phyloP scores from a whole-genome alignment of 37 sponge, comb jelly and placozoan species.

The Petrosia ficiformis region DNA sequence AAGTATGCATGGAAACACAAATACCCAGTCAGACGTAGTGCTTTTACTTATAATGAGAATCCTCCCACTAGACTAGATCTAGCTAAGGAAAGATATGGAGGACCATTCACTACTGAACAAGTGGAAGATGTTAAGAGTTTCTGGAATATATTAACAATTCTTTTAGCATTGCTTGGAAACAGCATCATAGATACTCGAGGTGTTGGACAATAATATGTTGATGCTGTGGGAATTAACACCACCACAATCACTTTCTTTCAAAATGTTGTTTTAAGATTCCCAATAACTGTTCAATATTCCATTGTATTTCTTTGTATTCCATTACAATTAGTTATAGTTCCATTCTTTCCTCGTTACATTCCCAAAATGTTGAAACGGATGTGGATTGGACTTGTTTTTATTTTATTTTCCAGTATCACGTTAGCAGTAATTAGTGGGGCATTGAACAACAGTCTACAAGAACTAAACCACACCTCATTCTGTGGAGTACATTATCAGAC shows the following conservation, averaged over 20 bases:
- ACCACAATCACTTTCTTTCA: background rate
- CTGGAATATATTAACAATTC: background rate
- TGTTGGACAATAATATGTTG: too few species aligned
- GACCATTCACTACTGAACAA: conserved; percentile 1
- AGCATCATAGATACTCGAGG: too few species aligned
- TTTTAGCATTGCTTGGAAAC: background rate
- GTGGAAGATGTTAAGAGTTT: conserved; percentile 1
- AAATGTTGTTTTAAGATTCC: too few species aligned
- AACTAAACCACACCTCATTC: too few species aligned
- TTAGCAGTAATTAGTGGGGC: background rate
- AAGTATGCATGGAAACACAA: background rate
- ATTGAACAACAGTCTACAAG: background rate
- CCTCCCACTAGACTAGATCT: background rate
- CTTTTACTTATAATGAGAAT: conserved; percentile 6
- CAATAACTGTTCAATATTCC: background rate
- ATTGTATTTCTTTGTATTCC: background rate
- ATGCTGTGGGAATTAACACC: too few species aligned
- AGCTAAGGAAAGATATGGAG: conserved; percentile 12
- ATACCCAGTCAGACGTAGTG: background rate
- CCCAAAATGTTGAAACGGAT: background rate
- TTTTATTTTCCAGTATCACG: background rate
- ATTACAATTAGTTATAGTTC: background rate
- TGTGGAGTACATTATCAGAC: too few species aligned
- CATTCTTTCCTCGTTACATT: background rate
- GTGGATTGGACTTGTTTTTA: background rate